Conservation (phyloP, 2,797 vertebrate genomes). For the Takifugu rubripes region DNA sequence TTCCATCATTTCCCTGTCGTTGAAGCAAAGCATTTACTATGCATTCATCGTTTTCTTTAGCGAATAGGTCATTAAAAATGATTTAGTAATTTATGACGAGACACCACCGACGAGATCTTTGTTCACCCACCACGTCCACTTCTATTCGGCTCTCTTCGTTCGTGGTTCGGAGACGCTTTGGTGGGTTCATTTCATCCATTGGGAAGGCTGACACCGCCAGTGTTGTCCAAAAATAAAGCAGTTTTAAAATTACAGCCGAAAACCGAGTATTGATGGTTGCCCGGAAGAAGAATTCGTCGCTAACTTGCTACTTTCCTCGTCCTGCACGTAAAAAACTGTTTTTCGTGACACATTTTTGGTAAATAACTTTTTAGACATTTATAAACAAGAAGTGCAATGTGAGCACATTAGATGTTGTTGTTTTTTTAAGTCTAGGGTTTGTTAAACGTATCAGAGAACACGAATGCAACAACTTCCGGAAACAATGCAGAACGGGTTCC, state of each 20-base stretch:
- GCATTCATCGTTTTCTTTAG: too few species aligned
- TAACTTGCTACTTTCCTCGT: neutral
- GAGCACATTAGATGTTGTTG: too few species aligned
- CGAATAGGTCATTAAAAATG: too few species aligned
- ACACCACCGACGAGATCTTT: too few species aligned
- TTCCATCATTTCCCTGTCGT: too few species aligned
- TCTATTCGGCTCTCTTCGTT: neutral
- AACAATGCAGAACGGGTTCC: conserved; percentile 16
- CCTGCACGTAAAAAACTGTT: neutral
- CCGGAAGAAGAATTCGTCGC: neutral
- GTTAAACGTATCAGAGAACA: neutral
- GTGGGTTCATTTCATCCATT: conserved; percentile 23
- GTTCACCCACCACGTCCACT: conserved; percentile 60
- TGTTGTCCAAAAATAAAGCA: too few species aligned
- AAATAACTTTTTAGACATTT: too few species aligned
- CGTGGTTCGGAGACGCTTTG: conserved; percentile 38
- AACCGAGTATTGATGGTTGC: neutral
- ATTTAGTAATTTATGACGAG: neutral
- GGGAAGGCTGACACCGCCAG: neutral
- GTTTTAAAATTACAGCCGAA: too few species aligned
- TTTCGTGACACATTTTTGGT: neutral
- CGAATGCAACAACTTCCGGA: conserved; percentile 53
- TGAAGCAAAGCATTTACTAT: too few species aligned
- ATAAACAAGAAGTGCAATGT: too few species aligned
- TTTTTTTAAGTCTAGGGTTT: too few species aligned